These are phyloP conservation scores for Hydrozoanthus tunicans DNA, from an alignment of 64 coral and sea anemone species.

Conservation along the genomic window DNA sequence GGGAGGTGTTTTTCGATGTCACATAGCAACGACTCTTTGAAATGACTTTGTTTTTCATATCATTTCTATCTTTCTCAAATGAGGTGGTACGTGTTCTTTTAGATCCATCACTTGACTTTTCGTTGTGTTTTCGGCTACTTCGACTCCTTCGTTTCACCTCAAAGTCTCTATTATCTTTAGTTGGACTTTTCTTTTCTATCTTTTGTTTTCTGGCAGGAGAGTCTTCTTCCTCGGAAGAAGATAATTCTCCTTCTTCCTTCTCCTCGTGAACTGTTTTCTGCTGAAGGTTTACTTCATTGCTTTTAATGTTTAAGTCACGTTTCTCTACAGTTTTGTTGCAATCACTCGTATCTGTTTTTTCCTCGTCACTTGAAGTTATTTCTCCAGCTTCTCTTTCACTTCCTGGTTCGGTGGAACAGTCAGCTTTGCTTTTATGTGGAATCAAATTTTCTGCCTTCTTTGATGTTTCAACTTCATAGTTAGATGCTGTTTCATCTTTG, in stretches of 20 bases:
- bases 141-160: neutral
- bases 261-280: neutral
- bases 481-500: neutral
- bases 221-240: constrained; percentile 47
- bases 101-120: neutral
- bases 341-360: neutral
- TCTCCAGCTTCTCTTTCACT: constrained; percentile 81
- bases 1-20: neutral
- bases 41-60: neutral
- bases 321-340: neutral
- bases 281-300: neutral
- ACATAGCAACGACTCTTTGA: neutral
- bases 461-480: neutral
- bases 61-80: neutral
- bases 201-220: neutral
- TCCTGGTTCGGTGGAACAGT: neutral
- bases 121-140: neutral
- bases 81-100: neutral
- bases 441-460: constrained; percentile 1
- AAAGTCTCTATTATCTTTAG: neutral
- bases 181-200: neutral
- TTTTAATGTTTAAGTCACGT: neutral
- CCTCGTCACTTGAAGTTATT: constrained; percentile 75
- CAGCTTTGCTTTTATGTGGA: constrained; percentile 15
- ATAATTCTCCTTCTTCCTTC: constrained; percentile 41